phyloP scores from a whole-genome alignment of 2,888 invertebrate species.

The Apamea epomidion region DNA sequence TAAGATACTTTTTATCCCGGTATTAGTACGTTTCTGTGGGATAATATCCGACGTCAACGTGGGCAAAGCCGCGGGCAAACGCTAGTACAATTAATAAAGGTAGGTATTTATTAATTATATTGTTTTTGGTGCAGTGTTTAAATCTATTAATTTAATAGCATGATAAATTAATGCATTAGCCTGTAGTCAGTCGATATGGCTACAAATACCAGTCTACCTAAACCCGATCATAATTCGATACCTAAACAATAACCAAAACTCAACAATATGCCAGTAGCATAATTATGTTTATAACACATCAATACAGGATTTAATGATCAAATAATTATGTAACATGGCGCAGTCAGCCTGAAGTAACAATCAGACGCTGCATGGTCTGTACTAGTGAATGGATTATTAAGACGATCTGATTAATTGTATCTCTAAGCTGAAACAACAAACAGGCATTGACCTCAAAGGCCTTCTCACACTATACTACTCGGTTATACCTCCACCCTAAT shows the following conservation, averaged over 20 bases:
- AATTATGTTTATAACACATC: conserved; percentile 18
- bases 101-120: not conserved
- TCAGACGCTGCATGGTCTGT: conserved; percentile 6
- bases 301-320: conserved; percentile 36
- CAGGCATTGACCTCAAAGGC: no score
- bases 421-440: conserved; percentile 16
- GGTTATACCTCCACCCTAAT: not conserved
- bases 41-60: no score
- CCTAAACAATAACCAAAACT: not conserved
- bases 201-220: not conserved
- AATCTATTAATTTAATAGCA: not conserved
- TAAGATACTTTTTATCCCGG: no score
- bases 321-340: conserved; percentile 37
- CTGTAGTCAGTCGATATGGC: not conserved
- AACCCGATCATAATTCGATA: not conserved
- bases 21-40: no score
- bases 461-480: not conserved
- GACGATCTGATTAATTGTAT: conserved; percentile 12
- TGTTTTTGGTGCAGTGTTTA: not conserved
- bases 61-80: no score
- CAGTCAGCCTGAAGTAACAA: conserved; percentile 40
- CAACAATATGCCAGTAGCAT: not conserved
- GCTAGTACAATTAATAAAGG: not conserved
- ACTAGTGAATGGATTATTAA: conserved; percentile 32
- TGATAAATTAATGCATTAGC: no score